A percentile compares a stretch with the other conserved stretches of the same genome.
These are phyloP conservation scores for Aphaenogaster floridana DNA, from an alignment of 1,140 invertebrate genomes.

Conservation along the genomic window DNA sequence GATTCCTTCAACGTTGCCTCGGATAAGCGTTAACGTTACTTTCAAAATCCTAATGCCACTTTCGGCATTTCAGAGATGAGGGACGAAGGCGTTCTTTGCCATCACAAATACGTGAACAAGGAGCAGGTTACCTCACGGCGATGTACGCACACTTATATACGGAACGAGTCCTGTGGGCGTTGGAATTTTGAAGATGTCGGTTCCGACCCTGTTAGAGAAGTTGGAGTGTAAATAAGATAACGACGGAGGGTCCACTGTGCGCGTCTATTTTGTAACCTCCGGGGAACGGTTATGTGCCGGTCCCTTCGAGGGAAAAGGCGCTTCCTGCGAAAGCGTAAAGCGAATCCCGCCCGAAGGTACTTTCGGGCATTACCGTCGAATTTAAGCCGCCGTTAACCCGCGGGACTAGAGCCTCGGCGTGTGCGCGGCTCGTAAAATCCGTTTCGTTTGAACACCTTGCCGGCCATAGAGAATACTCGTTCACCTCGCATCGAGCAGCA, in stretches of 20 bases:
- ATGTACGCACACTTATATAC: neutral
- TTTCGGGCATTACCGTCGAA: constrained; percentile 68
- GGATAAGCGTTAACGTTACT: neutral
- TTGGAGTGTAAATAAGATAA: constrained; percentile 60
- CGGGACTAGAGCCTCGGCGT: constrained; percentile 60
- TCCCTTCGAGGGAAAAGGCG: constrained; percentile 65
- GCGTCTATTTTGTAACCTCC: constrained; percentile 64
- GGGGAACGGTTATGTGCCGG: constrained; percentile 67
- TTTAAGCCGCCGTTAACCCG: constrained; percentile 73
- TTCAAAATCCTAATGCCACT: neutral
- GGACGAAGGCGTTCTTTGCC: neutral
- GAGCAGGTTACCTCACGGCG: neutral
- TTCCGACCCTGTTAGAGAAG: constrained; percentile 19
- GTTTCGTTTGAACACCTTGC: constrained; percentile 65
- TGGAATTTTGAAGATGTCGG: constrained; percentile 42
- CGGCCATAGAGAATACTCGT: neutral
- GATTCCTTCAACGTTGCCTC: neutral
- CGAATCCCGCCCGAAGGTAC: constrained; percentile 69
- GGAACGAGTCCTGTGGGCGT: constrained; percentile 10
- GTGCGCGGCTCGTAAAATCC: constrained; percentile 72
- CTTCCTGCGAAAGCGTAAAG: constrained; percentile 70
- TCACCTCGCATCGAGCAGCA: neutral
- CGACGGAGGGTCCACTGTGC: constrained; percentile 35
- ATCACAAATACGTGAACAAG: neutral
- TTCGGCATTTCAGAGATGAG: neutral